Base-by-base conservation (phyloP, 2,113 vertebrate genomes). In the Aplodontia rufa region DNA sequence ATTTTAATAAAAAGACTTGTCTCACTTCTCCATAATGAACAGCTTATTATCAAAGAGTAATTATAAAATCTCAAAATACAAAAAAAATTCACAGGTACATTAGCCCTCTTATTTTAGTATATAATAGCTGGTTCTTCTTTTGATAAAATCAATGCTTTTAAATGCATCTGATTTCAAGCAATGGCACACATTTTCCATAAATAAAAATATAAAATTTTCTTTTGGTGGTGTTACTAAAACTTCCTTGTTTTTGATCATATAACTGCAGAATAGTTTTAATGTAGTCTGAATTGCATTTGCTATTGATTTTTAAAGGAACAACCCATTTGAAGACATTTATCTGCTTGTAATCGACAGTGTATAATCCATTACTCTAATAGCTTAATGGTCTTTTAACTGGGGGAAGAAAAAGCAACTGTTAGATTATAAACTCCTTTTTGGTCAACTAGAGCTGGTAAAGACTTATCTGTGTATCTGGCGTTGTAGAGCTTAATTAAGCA, bases 251-350 rank as follows among this genome's bases (percentile, higher is more conserved):
- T 81, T 92, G 40, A 85, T 76, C 82, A 75, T 58, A 32, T 51
- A 90, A 55, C 22, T 90, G 32, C 9, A 78, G 80, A 72, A 78
- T 94, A 96, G 62, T 93, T 96, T 94, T 66, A 81, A 72, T 45
- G 19, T 51, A 74, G 16, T 42, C n/a, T 47, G 17, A 93, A 92
- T 30, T 88, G 32, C 37, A 76, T 78, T 95, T 40, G 51, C 12
- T 88, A 96, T 90, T 95, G 97, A 96, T 96, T 93, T 94, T 90
- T 93, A 96, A 97, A 94, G 92, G 3, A 95, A 95, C 28, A n/a
- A 72, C 28, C 75, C 78, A 87, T 95, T 94, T 95, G 76, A 96
- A 94, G 84, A 94, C 49, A 87, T 90, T 96, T 94, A 92, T 95
- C 87, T 93, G 30, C 90, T 96, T 94, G 84, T 90, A 96, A 97